Evolutionary conservation across 2,113 vertebrate genomes (phyloP), one percentile per base, ranked within the genome.

Genomic region (Opisthocomus hoazin): DNA sequence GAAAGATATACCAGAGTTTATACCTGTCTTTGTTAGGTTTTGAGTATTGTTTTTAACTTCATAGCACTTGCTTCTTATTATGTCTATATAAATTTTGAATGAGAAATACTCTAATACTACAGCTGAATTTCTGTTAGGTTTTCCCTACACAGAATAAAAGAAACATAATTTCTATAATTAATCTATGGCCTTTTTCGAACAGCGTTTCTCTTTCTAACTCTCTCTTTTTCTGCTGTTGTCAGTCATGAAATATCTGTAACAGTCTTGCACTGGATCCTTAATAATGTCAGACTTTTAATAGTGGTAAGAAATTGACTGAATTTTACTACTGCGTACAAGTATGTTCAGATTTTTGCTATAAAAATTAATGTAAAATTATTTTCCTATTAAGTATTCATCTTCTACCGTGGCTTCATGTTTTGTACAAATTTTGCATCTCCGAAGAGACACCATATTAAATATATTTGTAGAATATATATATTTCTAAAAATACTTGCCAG

Each of bases 221-320:
- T 69, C 30, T 86, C 39, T 92, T 94, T 87, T 84, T 91, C 76
- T 96, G 43, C 84, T 91, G 54, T 89, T 89, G 34, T 90, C 57
- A 85, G 54, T 90, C 46, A 69, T 87, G 74, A 71, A 89, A 74
- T 96, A 69, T 66, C 58, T 85, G 45, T 90, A 94, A 76, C 48
- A 84, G 48, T 90, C 61, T 95, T 94, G 45, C 77, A 93, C 29
- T 85, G 79, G 80, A 89, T 87, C 77, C 56, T 84, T 93, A 77
- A 58, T 91, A 80, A 64, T 94, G 8, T 93, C 87, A 87, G 56
- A 70, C 85, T 89, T 91, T 91, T 76, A 83, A 77, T 63, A 93
- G 84, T 95, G 74, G 81, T 96, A 94, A 93, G 91, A 87, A 74
- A 73, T 83, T 53, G 81, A 50, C 39, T 84, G 63, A 71, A 83